Conservation (phyloP, 2,888 invertebrate genomes). For the Lepidochrysops patricia region DNA sequence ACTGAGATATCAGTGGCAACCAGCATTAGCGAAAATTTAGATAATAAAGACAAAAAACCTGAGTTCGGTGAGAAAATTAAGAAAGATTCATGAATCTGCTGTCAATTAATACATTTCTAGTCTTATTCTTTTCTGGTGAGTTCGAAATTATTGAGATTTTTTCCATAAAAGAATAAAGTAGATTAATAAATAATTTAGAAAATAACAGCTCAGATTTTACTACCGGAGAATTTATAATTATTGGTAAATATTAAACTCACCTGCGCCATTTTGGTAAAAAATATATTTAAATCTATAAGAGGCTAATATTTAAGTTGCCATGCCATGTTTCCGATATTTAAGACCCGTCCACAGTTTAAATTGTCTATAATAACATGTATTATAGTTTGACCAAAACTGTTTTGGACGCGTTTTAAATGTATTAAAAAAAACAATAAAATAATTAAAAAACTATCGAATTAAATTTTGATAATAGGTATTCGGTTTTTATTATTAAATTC, state of each 20-base stretch:
- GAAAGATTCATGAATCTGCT: slow-evolving; percentile 33
- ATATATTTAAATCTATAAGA: background rate
- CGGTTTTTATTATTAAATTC: background rate
- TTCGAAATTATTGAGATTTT: background rate
- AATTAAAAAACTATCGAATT: background rate
- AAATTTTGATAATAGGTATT: background rate
- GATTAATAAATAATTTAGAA: too few species aligned
- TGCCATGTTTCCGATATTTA: slow-evolving; percentile 11
- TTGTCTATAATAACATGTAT: background rate
- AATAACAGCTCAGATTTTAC: background rate
- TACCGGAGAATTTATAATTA: background rate
- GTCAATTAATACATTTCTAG: slow-evolving; percentile 22
- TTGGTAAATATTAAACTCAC: background rate
- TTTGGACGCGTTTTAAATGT: slow-evolving; percentile 12
- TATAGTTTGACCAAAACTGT: slow-evolving; percentile 3
- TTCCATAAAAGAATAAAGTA: background rate
- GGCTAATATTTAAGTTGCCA: slow-evolving; percentile 8
- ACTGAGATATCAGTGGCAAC: slow-evolving; percentile 67
- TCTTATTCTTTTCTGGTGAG: slow-evolving; percentile 18
- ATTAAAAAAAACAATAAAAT: too few species aligned
- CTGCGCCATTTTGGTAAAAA: slow-evolving; percentile 5
- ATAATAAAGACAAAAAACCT: slow-evolving; percentile 32
- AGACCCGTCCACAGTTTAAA: slow-evolving; percentile 10
- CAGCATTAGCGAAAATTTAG: slow-evolving; percentile 54
- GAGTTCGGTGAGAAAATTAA: slow-evolving; percentile 49